Evolutionary conservation across 2,113 vertebrate genomes (phyloP).

Genomic region (Petrocephalus microphthalmus): DNA sequence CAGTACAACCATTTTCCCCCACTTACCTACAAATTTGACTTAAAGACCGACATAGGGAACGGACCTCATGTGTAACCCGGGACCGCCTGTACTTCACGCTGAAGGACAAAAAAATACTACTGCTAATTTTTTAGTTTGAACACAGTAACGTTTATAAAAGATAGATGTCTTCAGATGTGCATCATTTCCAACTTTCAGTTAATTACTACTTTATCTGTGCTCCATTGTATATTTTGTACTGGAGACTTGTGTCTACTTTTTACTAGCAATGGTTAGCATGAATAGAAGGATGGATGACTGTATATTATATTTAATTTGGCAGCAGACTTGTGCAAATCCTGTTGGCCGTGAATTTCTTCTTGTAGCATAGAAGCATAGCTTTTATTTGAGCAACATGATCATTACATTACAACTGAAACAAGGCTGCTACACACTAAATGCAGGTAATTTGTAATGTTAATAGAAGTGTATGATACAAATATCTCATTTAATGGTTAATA

Average conservation of each 20-base stretch:
- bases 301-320: neutral
- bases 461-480: neutral
- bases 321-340: neutral
- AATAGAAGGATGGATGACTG: neutral
- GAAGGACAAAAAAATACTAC: neutral
- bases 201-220: neutral
- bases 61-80: no score
- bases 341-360: neutral
- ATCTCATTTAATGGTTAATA: neutral
- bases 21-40: no score
- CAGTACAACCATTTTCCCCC: no score
- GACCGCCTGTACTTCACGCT: no score
- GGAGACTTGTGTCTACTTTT: neutral
- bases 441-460: neutral
- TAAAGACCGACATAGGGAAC: no score
- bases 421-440: neutral
- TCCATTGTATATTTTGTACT: neutral
- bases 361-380: neutral
- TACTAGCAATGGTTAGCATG: neutral
- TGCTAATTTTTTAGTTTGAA: neutral
- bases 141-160: neutral
- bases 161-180: neutral
- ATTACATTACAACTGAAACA: neutral
- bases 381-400: neutral
- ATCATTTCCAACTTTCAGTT: neutral